Evolutionary conservation across 2,797 vertebrate genomes (phyloP), one percentile per base, ranked within the genome.

Genomic region (Taeniopygia guttata): DNA sequence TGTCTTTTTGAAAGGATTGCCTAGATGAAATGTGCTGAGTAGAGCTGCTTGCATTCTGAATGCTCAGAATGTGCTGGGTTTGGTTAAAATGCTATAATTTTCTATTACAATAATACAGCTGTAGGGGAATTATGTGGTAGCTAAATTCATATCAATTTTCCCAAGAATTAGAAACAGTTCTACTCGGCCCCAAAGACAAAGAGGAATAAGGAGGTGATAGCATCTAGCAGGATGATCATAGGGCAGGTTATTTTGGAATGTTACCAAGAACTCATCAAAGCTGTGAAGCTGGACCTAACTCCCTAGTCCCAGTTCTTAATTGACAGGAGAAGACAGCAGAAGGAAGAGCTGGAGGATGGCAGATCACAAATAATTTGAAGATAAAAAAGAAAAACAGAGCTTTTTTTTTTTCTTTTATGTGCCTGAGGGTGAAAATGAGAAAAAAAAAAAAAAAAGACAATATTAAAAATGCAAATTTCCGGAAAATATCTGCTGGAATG

Each of bases 21-120:
- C 38, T 91, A 46, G 42, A 46, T 87, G 66, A 77, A 78, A 84
- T 90, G 30, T 78, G 69, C 79, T 83, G 73, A 74, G 21, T 52
- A 55, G 67, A 45, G 23, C 42, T 88, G 76, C 73, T 58, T 86
- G 62, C 34, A 54, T 78, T 93, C 30, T 62, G 51, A 90, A 11
- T 46, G 62, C 48, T 92, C 69, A 81, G 43, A 95, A 95, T 77
- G 60, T 67, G 56, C 60, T 85, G 60, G 34, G 7, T 86, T 88
- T 86, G 43, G 34, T 75, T 75, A 58, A 85, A 94, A 91, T 25
- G n/a, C 86, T 94, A 4, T 88, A 88, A 95, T 93, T 94, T 88
- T 93, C 76, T 88, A 25, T 51, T 81, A 34, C 49, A 93, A 95
- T 88, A 80, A 84, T 91, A 78, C 90, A 94, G 77, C 83, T 94